Evolutionary conservation across 2,888 invertebrate genomes (phyloP).

Genomic region (Perdita meconis): DNA sequence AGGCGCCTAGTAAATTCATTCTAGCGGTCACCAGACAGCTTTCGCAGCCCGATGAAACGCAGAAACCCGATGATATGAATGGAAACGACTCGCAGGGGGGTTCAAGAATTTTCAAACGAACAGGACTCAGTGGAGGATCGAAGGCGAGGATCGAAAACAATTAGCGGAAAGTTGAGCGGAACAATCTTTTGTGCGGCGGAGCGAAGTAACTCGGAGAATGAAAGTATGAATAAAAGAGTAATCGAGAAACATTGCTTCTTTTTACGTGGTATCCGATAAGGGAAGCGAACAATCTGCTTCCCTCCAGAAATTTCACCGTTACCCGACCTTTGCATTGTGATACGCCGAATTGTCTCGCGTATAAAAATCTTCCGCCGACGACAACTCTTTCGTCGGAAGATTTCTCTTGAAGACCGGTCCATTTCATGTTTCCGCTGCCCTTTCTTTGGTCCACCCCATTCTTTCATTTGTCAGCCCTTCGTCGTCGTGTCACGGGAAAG

Average conservation of each 20-base stretch:
- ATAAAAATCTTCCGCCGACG: slow-evolving; percentile 19
- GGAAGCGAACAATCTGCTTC: slow-evolving; percentile 34
- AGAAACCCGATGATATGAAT: neutral
- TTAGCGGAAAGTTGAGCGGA: slow-evolving; percentile 6
- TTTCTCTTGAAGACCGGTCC: neutral
- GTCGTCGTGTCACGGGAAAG: neutral
- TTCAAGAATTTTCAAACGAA: neutral
- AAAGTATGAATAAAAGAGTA: slow-evolving; percentile 28
- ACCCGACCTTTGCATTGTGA: slow-evolving; percentile 16
- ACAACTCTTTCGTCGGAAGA: slow-evolving; percentile 17
- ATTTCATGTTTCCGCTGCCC: neutral
- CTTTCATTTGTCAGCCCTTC: neutral
- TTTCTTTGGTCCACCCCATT: neutral
- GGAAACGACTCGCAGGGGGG: neutral
- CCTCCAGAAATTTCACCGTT: slow-evolving; percentile 27
- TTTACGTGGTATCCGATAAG: slow-evolving; percentile 16
- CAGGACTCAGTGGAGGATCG: neutral
- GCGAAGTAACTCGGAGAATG: neutral
- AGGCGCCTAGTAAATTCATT: neutral
- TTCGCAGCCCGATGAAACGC: neutral
- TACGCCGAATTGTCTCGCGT: slow-evolving; percentile 26
- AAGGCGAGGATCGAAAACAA: slow-evolving; percentile 18
- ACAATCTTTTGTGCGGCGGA: slow-evolving; percentile 1
- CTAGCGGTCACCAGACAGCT: neutral
- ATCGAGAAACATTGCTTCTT: slow-evolving; percentile 22